Evolutionary conservation across 2,888 invertebrate species (phyloP), one percentile per base, ranked within the genome.

Genomic region (Salpingus planirostris): DNA sequence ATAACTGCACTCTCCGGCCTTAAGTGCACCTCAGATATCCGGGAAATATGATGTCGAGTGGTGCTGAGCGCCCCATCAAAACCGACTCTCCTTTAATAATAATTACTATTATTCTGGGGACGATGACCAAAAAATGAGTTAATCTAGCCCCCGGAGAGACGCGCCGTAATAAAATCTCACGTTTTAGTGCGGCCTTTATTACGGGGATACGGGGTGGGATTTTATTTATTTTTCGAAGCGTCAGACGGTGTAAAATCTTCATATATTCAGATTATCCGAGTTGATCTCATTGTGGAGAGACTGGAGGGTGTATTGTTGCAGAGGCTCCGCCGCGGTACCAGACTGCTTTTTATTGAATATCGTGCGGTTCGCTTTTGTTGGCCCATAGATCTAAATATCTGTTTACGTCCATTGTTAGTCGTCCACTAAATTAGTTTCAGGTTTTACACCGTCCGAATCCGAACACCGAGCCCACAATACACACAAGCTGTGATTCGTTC

Each of bases 391-490:
- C 33, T 28, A 33, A 38, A 44, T 38, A 38, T 36, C 40, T 29
- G 38, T 33, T 33, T 28, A 32, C 31, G 12, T 36, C 36, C 21
- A 36, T 42, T 38, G 41, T 42, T 38, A 33, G 31, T 36, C 33
- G 21, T 23, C 21, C 31, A 36, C 31, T 33, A 42, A 36, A 42
- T 42, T 38, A 38, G 38, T 36, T 38, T 34, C 28, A 29, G 29
- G 36, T 31, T 30, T 33, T 38, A 29, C 34, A 31, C 27, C 29
- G 34, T 40, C 27, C 24, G 31, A 33, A 29, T 37, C 29, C 27
- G 8, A 22, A 36, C 21, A 36, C 39, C 5, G n/a, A n/a, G n/a
- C n/a, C n/a, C n/a, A n/a, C n/a, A 38, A 38, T 38, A 21, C 35
- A 21, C 25, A 11, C 5, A 8, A 18, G 18, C 32, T 23, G 28